Conservation (phyloP, 92 coral and sea anemone species). For the Epizoanthus rinbou region DNA sequence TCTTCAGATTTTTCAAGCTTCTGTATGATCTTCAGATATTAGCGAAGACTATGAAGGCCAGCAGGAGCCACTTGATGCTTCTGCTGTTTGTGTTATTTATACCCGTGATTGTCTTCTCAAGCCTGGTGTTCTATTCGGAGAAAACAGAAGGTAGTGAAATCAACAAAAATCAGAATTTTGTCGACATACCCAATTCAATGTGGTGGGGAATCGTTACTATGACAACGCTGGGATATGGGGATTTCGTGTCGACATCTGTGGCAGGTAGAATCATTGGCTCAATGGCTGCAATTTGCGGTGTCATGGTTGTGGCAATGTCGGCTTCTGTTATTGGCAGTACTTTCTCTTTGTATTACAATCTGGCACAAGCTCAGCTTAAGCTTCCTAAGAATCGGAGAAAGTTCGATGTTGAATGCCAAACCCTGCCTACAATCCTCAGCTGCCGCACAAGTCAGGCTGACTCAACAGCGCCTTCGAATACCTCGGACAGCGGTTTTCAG, state of each 20-base stretch:
- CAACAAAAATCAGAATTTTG: conserved; percentile 57
- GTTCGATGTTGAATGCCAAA: conserved; percentile 84
- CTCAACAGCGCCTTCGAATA: conserved; percentile 71
- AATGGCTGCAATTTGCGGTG: conserved; percentile 95
- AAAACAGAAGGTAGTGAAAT: conserved; percentile 46
- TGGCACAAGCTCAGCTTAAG: conserved; percentile 96
- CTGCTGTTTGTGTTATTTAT: conserved; percentile 82
- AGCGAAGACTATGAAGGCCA: conserved; percentile 93
- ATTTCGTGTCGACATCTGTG: conserved; percentile 85
- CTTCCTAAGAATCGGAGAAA: conserved; percentile 78
- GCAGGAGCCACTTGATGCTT: conserved; percentile 84
- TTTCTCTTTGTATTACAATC: conserved; percentile 92
- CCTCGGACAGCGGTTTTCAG: conserved; percentile 88
- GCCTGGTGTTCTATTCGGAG: conserved; percentile 84
- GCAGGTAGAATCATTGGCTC: conserved; percentile 90
- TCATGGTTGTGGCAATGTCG: conserved; percentile 89
- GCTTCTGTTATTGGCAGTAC: conserved; percentile 98
- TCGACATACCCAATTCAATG: conserved; percentile 84
- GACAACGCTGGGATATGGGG: conserved; percentile 98
- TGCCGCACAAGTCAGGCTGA: conserved; percentile 87
- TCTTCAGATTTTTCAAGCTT: conserved; percentile 92
- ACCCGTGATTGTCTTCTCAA: conserved; percentile 91
- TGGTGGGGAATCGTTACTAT: conserved; percentile 99
- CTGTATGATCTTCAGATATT: conserved; percentile 93
- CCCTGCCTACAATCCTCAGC: conserved; percentile 76